Percentiles rank a stretch among this genome's conserved stretches.
Evolutionary conservation across 2,888 invertebrate genomes (phyloP).

Genomic region (Cosmia pyralina): DNA sequence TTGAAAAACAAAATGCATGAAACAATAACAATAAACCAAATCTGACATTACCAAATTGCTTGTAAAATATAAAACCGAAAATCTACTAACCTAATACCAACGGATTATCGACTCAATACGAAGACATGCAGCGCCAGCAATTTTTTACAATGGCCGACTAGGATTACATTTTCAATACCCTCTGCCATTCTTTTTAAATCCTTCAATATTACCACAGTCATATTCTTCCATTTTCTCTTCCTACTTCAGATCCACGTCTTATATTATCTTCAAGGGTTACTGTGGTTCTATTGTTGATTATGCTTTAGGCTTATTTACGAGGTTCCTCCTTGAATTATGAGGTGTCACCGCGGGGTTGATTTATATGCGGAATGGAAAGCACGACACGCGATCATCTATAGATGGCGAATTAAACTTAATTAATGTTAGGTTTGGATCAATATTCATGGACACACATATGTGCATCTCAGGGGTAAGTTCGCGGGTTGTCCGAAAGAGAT

Average conservation of each 20-base stretch:
- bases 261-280: slow-evolving; percentile 57
- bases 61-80: neutral
- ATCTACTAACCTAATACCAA: neutral
- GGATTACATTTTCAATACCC: slow-evolving; percentile 40
- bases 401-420: slow-evolving; percentile 45
- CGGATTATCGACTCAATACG: neutral
- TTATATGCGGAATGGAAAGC: slow-evolving; percentile 50
- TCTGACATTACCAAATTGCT: neutral
- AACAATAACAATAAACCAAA: neutral
- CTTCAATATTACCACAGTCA: slow-evolving; percentile 35
- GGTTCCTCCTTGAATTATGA: slow-evolving; percentile 60
- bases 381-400: slow-evolving; percentile 50
- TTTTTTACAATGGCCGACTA: slow-evolving; percentile 15
- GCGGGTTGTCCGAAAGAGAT: too few species aligned
- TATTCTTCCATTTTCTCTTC: slow-evolving; percentile 33
- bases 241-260: slow-evolving; percentile 49
- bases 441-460: neutral
- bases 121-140: neutral
- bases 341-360: slow-evolving; percentile 62
- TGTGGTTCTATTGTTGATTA: slow-evolving; percentile 66
- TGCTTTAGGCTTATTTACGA: slow-evolving; percentile 64
- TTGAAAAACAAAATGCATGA: neutral
- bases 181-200: slow-evolving; percentile 29
- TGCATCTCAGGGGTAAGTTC: neutral
- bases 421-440: slow-evolving; percentile 26